A percentile compares a stretch with the other conserved stretches of the same genome.
These are phyloP conservation scores for Myotis planiceps DNA, from an alignment of 2,797 vertebrate genomes.

Conservation along the genomic window DNA sequence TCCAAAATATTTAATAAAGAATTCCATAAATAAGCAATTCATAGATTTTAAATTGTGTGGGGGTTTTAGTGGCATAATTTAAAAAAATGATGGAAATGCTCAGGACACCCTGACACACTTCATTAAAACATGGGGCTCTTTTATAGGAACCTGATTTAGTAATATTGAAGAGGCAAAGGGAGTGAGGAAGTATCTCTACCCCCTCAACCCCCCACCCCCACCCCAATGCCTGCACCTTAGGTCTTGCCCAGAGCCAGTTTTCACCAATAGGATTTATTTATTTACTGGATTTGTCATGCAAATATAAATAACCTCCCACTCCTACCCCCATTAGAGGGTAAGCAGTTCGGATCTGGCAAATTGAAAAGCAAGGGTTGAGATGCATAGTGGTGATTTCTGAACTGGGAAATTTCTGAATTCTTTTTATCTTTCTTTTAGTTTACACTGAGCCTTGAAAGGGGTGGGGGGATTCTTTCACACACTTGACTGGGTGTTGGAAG, in stretches of 20 bases:
- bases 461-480: slow-evolving; percentile 75
- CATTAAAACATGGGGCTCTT: background rate
- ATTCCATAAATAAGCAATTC: background rate
- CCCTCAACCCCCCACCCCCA: fast-evolving
- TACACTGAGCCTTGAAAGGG: background rate
- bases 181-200: background rate
- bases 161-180: background rate
- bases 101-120: background rate
- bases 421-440: slow-evolving; percentile 25
- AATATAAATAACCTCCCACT: background rate
- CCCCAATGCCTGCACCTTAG: background rate
- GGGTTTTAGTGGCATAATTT: background rate
- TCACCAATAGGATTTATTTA: background rate
- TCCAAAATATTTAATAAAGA: background rate
- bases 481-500: slow-evolving; percentile 42
- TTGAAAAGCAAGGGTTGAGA: background rate
- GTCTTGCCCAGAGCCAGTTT: background rate
- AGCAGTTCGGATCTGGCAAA: background rate
- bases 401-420: background rate
- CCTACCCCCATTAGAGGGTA: background rate
- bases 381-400: background rate
- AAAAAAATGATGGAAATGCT: background rate
- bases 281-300: background rate
- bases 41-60: background rate
- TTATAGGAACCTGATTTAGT: background rate